Evolutionary conservation across 1,140 invertebrate genomes (phyloP).

Genomic region (Stegodyphus mimosarum): DNA sequence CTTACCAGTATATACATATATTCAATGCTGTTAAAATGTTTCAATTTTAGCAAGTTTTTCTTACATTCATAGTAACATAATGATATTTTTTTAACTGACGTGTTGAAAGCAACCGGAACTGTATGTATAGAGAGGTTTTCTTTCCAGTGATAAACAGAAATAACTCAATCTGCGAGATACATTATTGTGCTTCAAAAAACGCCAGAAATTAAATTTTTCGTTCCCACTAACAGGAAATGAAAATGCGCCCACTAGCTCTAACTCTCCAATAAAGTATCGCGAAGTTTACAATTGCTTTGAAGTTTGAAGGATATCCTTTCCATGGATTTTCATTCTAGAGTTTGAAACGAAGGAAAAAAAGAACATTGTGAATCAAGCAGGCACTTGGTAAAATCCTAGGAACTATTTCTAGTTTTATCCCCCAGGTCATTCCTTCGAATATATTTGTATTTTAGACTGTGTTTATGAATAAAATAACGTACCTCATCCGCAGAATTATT

Average conservation of each 20-base stretch:
- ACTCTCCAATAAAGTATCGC: slow-evolving; percentile 4
- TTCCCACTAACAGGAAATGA: neutral
- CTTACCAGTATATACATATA: too few species aligned
- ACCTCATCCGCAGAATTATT: neutral
- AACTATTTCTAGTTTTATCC: slow-evolving; percentile 24
- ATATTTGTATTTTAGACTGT: slow-evolving; percentile 2
- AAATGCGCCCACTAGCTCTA: neutral
- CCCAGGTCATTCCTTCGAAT: slow-evolving; percentile 7
- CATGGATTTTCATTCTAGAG: slow-evolving; percentile 2
- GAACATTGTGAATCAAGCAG: slow-evolving; percentile 21
- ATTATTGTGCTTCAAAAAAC: slow-evolving; percentile 14
- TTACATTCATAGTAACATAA: too few species aligned
- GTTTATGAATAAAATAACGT: slow-evolving; percentile 33
- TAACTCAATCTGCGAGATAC: neutral
- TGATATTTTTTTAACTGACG: too few species aligned
- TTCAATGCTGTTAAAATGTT: too few species aligned
- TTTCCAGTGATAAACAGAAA: neutral
- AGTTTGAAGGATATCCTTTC: slow-evolving; percentile 12
- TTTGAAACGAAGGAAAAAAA: neutral
- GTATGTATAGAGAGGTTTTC: neutral
- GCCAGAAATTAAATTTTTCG: slow-evolving; percentile 26
- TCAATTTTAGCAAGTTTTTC: too few species aligned
- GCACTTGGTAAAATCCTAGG: slow-evolving; percentile 6
- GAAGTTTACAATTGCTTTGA: slow-evolving; percentile 2
- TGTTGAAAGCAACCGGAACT: neutral